These are phyloP conservation scores for Caretta caretta DNA, from an alignment of 2,113 vertebrate genomes.

Conservation along the genomic window DNA sequence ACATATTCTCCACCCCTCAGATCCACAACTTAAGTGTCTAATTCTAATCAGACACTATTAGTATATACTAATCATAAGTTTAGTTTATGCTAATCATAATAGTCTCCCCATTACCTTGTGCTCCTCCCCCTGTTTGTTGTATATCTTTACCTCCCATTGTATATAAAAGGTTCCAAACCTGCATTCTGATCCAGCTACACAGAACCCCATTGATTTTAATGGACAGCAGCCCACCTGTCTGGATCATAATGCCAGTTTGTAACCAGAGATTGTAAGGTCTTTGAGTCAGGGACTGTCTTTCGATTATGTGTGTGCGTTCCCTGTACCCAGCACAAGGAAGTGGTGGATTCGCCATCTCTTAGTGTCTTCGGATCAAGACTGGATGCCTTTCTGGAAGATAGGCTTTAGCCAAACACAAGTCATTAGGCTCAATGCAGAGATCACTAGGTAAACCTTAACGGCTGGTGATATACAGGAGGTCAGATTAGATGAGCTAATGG, in stretches of 20 bases:
- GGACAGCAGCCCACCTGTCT: background rate
- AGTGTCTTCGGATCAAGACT: background rate
- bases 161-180: background rate
- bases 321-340: background rate
- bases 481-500: background rate
- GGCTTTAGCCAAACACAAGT: background rate
- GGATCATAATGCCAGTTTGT: background rate
- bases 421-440: background rate
- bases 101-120: background rate
- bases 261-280: background rate
- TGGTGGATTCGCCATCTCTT: no score
- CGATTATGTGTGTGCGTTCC: fast-evolving
- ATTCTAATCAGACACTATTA: background rate
- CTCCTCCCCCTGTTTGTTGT: background rate
- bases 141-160: background rate
- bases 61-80: background rate
- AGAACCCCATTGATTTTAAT: fast-evolving
- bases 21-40: background rate
- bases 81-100: background rate
- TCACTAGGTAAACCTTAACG: background rate
- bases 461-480: background rate
- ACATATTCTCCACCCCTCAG: background rate
- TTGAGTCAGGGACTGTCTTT: background rate
- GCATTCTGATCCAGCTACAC: background rate
- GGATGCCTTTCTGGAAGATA: background rate